Evolutionary conservation across 2,113 vertebrate genomes (phyloP), one percentile per base, ranked within the genome.

Genomic region (Aegotheles bennettii): DNA sequence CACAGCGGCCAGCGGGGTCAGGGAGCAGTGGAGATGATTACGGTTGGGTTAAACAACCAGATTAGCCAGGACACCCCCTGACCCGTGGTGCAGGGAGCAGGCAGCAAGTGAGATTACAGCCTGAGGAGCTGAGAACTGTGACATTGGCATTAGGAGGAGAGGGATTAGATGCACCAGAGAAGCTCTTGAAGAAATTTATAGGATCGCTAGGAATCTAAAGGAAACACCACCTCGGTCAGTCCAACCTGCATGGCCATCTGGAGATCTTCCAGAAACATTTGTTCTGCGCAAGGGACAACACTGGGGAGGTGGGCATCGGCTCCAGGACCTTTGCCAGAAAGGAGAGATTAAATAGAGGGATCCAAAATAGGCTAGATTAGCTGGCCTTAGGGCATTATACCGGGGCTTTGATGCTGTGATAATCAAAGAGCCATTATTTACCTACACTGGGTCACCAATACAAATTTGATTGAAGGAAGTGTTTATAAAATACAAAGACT

Each of bases 321-420:
- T 84, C 71, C 90, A 96, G 94, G 93, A 71, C n/a, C 31, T 93
- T 71, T 95, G 94, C 95, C 96, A 97, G 92, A 90, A 90, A 92
- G 77, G 85, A 59, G 92, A 96, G 96, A 97, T 96, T 96, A 97
- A 94, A 94, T 24, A 53, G 83, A 96, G 93, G 38, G 71, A 88
- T 95, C 94, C 85, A 96, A 96, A 97, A 97, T 96, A 97, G 96
- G 96, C 96, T 96, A 88, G 96, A 96, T 97, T 96, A 96, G 96
- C 96, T 93, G 68, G 38, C 47, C 85, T 60, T 96, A 94, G 95
- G 94, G 95, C 92, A 96, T 94, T 96, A 96, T 90, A 80, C 53
- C 0, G 8, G 79, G 93, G 86, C 92, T 90, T 89, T 47, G 91
- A 63, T 81, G 94, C 60, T 64, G 64, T 65, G 71, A 93, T 85